Evolutionary conservation across 2,888 invertebrate species (phyloP), one percentile per base, ranked within the genome.

Genomic region (Acleris sparsana): DNA sequence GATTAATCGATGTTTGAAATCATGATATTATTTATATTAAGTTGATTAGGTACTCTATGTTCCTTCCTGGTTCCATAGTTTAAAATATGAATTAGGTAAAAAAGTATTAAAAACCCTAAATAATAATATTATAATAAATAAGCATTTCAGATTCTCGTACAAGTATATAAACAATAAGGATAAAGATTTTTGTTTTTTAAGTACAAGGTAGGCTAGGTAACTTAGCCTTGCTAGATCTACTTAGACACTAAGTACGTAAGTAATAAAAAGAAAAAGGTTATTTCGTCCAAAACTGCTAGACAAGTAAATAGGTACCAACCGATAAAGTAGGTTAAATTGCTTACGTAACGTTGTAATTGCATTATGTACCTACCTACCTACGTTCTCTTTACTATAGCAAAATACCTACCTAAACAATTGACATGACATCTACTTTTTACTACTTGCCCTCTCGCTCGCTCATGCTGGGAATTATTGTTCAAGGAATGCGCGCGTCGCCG

Each of bases 371-470:
- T 88, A 89, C 84, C 83, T 88, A 86, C 86, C 83, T 88, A 86
- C 86, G 80, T 87, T 87, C 86, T 83, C 86, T 87, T 85, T 86
- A 85, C 83, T 79, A 83, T 88, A 88, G 86, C 87, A 87, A 89
- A 88, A 88, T 92, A 92, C 90, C 92, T 90, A 92, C 91, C 92
- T 90, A 92, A 90, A 90, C 87, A 89, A 90, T 92, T 90, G 89
- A 89, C 86, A 90, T 90, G 89, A 89, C 86, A 90, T 89, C 82
- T 86, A 90, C 88, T 91, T 91, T 90, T 89, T 88, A 87, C 83
- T 78, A 87, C 77, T 75, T 77, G 80, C 85, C 76, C 70, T 92
- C 92, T 85, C 88, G 82, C 82, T 92, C 80, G 75, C 86, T 86
- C 90, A 73, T 82, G 80, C 77, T 78, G 84, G 84, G 84, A 83